These are phyloP conservation scores for Chloroceryle amazona DNA, from an alignment of 2,797 vertebrate genomes.

Conservation along the genomic window DNA sequence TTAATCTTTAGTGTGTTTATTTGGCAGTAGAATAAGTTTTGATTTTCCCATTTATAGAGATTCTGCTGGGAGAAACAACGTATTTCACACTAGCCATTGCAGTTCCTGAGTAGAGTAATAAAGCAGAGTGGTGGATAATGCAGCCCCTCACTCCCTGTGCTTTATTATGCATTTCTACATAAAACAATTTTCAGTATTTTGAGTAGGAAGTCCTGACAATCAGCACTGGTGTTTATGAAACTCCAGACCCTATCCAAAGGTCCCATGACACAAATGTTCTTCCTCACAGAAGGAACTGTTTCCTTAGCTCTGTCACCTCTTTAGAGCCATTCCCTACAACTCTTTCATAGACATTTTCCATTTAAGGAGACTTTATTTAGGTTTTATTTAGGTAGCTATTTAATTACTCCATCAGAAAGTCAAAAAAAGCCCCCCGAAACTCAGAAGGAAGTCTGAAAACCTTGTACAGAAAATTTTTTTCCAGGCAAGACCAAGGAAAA, in stretches of 20 bases:
- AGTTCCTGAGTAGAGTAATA: slow-evolving; percentile 55
- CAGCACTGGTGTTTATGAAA: slow-evolving; percentile 65
- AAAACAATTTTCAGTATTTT: slow-evolving; percentile 62
- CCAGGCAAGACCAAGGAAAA: neutral
- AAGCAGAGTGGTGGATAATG: slow-evolving; percentile 49
- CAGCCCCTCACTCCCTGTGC: neutral
- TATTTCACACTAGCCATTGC: slow-evolving; percentile 45
- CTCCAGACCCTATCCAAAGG: slow-evolving; percentile 44
- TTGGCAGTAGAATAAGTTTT: slow-evolving; percentile 28
- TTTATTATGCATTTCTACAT: slow-evolving; percentile 52
- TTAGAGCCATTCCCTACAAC: neutral
- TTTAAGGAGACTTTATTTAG: slow-evolving; percentile 17
- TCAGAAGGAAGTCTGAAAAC: neutral
- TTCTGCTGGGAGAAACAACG: slow-evolving; percentile 63
- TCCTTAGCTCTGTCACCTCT: slow-evolving; percentile 42
- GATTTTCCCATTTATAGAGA: slow-evolving; percentile 62
- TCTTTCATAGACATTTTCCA: neutral
- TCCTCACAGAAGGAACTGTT: slow-evolving; percentile 57
- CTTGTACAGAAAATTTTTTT: neutral
- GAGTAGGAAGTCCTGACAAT: slow-evolving; percentile 64
- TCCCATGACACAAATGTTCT: slow-evolving; percentile 60
- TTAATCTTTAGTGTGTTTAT: slow-evolving; percentile 60
- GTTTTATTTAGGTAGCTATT: slow-evolving; percentile 18
- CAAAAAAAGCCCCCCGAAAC: neutral
- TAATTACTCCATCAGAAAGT: neutral